These are phyloP conservation scores for Zosterops pallidus DNA, from an alignment of 2,113 vertebrate genomes.

Conservation along the genomic window DNA sequence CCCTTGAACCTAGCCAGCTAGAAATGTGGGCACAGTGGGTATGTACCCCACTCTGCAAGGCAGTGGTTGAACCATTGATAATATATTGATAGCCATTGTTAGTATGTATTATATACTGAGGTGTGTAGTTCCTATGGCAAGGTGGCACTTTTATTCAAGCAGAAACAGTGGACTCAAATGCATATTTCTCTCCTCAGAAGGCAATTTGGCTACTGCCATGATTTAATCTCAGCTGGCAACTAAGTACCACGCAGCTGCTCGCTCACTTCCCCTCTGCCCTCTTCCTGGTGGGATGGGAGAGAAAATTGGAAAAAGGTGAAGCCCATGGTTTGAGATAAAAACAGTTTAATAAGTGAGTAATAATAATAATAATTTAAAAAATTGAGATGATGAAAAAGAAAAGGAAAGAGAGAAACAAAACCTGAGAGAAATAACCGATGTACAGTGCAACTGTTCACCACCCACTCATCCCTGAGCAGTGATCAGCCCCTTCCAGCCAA, in stretches of 20 bases:
- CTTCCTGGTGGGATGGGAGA: not conserved
- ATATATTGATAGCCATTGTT: not conserved
- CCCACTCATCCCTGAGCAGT: not conserved
- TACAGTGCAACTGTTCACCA: not conserved
- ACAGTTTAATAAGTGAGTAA: not conserved
- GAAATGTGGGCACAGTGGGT: not conserved
- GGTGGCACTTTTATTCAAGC: not conserved
- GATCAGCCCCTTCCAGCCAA: not conserved
- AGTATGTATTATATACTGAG: not conserved
- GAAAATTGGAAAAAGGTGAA: not conserved
- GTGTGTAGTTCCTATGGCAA: not conserved
- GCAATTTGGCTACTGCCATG: not conserved
- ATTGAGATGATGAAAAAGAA: not conserved
- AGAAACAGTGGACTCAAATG: not conserved
- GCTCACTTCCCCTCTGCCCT: rapidly evolving
- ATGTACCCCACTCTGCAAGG: not conserved
- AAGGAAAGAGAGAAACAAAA: not conserved
- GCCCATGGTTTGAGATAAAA: not conserved
- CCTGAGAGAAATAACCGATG: not conserved
- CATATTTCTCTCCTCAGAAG: not conserved
- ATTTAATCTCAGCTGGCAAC: not conserved
- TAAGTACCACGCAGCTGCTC: rapidly evolving
- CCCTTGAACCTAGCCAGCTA: not conserved
- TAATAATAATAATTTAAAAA: not conserved
- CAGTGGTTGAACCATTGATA: not conserved